A percentile compares a stretch with the other conserved stretches of the same genome.
Conservation (phyloP, 2,888 invertebrate genomes). For the Ormyrus nitidulus region DNA sequence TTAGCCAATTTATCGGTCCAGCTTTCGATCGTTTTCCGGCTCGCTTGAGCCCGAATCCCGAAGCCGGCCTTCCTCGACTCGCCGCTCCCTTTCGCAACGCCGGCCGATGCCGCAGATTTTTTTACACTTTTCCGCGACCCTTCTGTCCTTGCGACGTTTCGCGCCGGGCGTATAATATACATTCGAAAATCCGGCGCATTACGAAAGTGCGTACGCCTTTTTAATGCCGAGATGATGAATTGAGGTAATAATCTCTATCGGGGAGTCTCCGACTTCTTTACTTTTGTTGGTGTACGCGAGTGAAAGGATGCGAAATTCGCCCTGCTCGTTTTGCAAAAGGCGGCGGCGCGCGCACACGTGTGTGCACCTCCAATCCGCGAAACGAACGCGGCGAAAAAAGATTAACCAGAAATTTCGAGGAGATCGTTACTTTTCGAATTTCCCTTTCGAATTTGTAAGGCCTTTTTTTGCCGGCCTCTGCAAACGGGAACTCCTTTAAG, state of each 20-base stretch:
- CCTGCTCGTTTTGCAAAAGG: constrained; percentile 12
- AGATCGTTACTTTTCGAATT: constrained; percentile 14
- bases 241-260: constrained; percentile 33
- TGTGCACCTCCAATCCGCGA: neutral
- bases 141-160: constrained; percentile 7
- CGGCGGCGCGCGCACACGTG: neutral
- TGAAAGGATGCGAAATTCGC: constrained; percentile 39
- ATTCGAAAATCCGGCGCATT: neutral
- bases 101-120: neutral
- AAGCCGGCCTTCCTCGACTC: constrained; percentile 28
- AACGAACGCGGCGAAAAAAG: neutral
- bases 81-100: constrained; percentile 2
- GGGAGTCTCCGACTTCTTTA: neutral
- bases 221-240: constrained; percentile 43
- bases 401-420: constrained; percentile 7
- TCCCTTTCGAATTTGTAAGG: constrained; percentile 14
- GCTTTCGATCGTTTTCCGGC: constrained; percentile 7
- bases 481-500: constrained; percentile 22
- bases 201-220: neutral
- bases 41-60: neutral
- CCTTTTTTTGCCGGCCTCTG: neutral
- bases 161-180: neutral
- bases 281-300: neutral
- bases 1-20: neutral
- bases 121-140: constrained; percentile 4